phyloP scores from a whole-genome alignment of 2,113 vertebrate species.

The Mirza zaza region DNA sequence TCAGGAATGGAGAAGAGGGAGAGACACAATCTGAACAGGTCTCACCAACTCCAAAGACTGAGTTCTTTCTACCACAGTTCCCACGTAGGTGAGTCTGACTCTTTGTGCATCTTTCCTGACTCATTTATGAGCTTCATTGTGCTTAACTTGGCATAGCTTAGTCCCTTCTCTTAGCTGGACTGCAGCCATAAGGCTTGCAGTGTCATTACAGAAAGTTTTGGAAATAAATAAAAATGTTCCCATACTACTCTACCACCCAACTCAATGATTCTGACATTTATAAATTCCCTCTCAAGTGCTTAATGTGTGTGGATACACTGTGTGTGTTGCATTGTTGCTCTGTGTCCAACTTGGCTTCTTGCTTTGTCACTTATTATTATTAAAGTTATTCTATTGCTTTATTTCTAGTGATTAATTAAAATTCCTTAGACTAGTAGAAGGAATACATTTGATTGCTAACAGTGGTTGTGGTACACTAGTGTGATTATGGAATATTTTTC shows the following conservation, averaged over 20 bases:
- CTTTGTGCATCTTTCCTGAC: background rate
- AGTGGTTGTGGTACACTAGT: no score
- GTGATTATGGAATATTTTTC: background rate
- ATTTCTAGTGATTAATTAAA: background rate
- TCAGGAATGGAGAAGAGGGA: background rate
- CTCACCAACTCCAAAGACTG: background rate
- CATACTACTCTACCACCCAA: fast-evolving
- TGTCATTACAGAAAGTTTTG: background rate
- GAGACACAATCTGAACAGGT: background rate
- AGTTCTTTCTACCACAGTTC: background rate
- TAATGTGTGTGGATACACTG: background rate
- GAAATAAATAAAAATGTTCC: background rate
- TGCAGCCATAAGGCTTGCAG: background rate
- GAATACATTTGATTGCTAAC: background rate
- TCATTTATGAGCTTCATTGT: background rate
- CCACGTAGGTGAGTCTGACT: background rate
- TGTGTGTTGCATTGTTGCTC: background rate
- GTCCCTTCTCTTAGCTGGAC: background rate
- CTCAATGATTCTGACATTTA: background rate
- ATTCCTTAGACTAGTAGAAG: background rate
- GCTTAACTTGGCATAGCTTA: background rate
- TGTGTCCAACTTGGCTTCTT: background rate
- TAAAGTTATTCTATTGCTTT: background rate
- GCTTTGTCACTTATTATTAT: background rate
- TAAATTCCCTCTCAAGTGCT: background rate